Conservation (phyloP, 2,888 invertebrate genomes). For the Rhamnusium bicolor region DNA sequence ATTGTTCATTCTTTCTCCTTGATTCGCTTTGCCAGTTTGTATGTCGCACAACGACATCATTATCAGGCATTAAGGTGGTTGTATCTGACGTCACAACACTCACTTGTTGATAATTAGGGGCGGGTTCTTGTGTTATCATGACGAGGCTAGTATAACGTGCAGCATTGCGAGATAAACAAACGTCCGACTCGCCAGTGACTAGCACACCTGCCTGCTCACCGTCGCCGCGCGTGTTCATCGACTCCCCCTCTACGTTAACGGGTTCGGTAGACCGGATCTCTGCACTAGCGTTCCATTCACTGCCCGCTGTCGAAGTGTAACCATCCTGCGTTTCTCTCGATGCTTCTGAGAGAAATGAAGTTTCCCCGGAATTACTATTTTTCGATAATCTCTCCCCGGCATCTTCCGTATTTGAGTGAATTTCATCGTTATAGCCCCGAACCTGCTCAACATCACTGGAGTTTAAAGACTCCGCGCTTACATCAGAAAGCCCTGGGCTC, state of each 20-base stretch:
- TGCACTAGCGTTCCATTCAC: conserved; percentile 62
- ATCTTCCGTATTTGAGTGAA: conserved; percentile 20
- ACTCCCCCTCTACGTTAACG: conserved; percentile 64
- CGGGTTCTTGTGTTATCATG: conserved; percentile 87
- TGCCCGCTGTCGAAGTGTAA: conserved; percentile 38
- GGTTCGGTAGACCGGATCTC: conserved; percentile 66
- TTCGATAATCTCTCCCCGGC: conserved; percentile 36
- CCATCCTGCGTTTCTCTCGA: conserved; percentile 35
- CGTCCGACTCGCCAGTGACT: conserved; percentile 61
- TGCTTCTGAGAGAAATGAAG: conserved; percentile 32
- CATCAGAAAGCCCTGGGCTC: conserved; percentile 66
- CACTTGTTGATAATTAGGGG: conserved; percentile 74
- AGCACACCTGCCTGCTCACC: conserved; percentile 70
- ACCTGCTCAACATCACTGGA: conserved; percentile 64
- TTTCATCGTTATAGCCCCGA: conserved; percentile 31
- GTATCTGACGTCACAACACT: conserved; percentile 85
- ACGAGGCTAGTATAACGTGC: conserved; percentile 90
- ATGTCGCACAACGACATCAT: conserved; percentile 78
- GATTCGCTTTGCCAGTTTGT: conserved; percentile 75
- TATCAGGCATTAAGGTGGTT: conserved; percentile 78
- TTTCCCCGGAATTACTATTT: conserved; percentile 40
- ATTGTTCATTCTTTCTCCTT: conserved; percentile 37
- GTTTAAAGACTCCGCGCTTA: conserved; percentile 66
- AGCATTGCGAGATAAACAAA: conserved; percentile 65
- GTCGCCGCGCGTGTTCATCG: conserved; percentile 62